Base-by-base conservation (phyloP, 2,797 vertebrate species). In the Falco rusticolus region DNA sequence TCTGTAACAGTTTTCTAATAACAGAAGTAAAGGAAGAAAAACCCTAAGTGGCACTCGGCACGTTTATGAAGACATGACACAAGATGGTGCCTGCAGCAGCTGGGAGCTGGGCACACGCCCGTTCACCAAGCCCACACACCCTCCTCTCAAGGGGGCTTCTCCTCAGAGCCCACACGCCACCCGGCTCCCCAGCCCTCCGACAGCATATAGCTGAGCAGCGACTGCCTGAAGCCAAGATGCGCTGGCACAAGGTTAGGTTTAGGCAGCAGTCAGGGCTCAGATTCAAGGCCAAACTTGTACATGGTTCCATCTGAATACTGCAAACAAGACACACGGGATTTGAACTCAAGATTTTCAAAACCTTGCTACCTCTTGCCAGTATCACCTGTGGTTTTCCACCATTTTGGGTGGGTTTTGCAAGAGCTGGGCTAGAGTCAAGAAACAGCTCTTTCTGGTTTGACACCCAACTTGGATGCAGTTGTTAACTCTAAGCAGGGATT, bases 381-480 rank as follows among this genome's bases (percentile, higher is more conserved):
- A 43, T 71, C 93, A 87, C 78, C 90, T 89, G 39, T 5, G 17
- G 33, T 75, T 70, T 92, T 53, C 41, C 13, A 93, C 68, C 71
- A 68, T 90, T 92, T 91, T 57, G 74, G 24, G 74, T 21, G 33
- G 3, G 4, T 50, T 84, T 76, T 80, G 54, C 34, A 54, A 60
- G 56, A 68, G 61, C 50, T 16, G 6, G 39, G 26, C 50, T 68
- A 43, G 41, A 78, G 65, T 13, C 19, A 53, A 90, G 75, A 31
- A 74, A 65, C 45, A 59, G 45, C 56, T 87, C 29, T 20, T 69
- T 79, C 77, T 94, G 72, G 66, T 76, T 89, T 93, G 90, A 87
- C 81, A 93, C 7, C 82, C 91, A 85, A 6, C 81, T 50, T 33
- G 53, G 57, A 95, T 75, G 71, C 93, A 96, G 94, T 87, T 95